Base-by-base conservation (phyloP, 2,113 vertebrate genomes). In the Mungos mungo region DNA sequence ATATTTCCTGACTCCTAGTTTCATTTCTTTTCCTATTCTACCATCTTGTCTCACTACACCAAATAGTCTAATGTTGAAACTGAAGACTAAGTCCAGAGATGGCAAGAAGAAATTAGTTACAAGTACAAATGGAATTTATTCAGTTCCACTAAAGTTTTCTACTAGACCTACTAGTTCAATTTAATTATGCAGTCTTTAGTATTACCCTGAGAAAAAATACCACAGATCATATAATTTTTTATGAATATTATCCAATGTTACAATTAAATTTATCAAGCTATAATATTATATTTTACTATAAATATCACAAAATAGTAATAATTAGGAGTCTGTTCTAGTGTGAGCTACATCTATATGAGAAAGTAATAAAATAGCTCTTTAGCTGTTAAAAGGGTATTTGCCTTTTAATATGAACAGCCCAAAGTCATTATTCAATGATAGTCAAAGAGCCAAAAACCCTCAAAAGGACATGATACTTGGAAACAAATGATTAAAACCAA, bases 251-350 rank as follows among this genome's bases (percentile, higher is more conserved):
- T 97, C 82, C 91, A 93, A 96, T 93, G 12, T 97, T 98, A 97
- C 97, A 98, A 98, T 98, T 98, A 98, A 98, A 97, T 98, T 93
- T 97, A 97, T 93, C 96, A 98, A 98, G 35, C 86, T 96, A 82
- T 96, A 97, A 84, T 89, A 96, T 95, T 95, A 91, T 35, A 79
- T 93, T 97, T 77, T 57, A 47, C 7, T 45, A 23, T 69, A 92
- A 93, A 94, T 77, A 96, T 94, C 95, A 93, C 72, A 97, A 97
- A 93, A 96, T 81, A 60, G 29, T 54, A 97, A 88, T 88, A 97
- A 85, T 92, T 71, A 95, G 88, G 74, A 98, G 96, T n/a, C 35
- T 92, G 35, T 54, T 45, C 9, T 27, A 33, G 13, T 57, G 1
- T 23, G 82, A 50, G 33, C 0, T 63, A n/a, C 5, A 77, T 2